Evolutionary conservation across 2,888 invertebrate species (phyloP).

Genomic region (Archips xylosteana): DNA sequence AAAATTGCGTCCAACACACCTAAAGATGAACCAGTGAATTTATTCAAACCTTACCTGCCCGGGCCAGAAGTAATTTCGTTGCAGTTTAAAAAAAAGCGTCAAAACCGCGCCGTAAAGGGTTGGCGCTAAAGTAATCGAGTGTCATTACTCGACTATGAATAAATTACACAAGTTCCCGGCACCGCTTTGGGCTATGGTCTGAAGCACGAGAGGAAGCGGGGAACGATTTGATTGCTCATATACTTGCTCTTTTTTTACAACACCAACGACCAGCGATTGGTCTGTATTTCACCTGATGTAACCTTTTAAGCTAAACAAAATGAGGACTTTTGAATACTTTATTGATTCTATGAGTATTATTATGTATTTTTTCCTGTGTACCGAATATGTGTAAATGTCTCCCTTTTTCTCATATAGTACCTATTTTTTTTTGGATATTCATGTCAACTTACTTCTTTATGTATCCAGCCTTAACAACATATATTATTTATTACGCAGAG

Average conservation of each 20-base stretch:
- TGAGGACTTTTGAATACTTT: too few species aligned
- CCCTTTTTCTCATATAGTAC: too few species aligned
- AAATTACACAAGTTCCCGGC: slow-evolving; percentile 78
- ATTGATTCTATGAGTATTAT: too few species aligned
- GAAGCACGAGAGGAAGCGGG: slow-evolving; percentile 46
- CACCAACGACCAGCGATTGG: too few species aligned
- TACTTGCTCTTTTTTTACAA: neutral
- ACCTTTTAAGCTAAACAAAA: too few species aligned
- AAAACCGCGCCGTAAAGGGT: slow-evolving; percentile 75
- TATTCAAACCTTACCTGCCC: slow-evolving; percentile 39
- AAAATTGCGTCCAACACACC: slow-evolving; percentile 11
- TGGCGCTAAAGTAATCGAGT: slow-evolving; percentile 83
- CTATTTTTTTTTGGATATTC: too few species aligned
- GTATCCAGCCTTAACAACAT: too few species aligned
- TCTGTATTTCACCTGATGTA: too few species aligned
- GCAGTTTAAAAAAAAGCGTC: slow-evolving; percentile 72
- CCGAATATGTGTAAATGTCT: too few species aligned
- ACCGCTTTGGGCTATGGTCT: slow-evolving; percentile 57
- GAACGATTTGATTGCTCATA: neutral
- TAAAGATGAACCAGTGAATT: slow-evolving; percentile 18
- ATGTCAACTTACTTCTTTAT: too few species aligned
- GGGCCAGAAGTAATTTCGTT: slow-evolving; percentile 66
- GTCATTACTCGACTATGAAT: slow-evolving; percentile 85
- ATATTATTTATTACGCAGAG: too few species aligned
- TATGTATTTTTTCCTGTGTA: too few species aligned